Percentiles rank a stretch among this genome's conserved stretches.
Evolutionary conservation across 2,797 vertebrate species (phyloP).

Genomic region (Crenichthys baileyi): DNA sequence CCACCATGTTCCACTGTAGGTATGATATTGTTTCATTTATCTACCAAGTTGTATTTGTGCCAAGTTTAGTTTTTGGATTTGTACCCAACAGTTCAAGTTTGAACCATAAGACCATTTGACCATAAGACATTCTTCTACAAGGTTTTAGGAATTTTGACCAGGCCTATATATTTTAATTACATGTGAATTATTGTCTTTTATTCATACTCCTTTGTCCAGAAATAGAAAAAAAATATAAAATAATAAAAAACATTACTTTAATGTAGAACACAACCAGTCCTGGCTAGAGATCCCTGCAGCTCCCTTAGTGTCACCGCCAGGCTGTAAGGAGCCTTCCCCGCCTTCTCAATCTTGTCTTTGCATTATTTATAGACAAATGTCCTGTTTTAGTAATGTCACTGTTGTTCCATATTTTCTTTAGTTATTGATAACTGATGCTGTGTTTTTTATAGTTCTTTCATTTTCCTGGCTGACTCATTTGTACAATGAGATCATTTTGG

Average conservation of each 20-base stretch:
- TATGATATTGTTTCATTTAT: background rate
- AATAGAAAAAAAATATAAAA: background rate
- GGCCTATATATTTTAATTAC: background rate
- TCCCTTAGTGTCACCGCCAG: background rate
- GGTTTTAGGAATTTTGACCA: background rate
- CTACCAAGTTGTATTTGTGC: background rate
- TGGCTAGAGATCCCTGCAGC: background rate
- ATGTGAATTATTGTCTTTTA: background rate
- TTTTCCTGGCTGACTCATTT: background rate
- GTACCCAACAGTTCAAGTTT: too few relatives aligned
- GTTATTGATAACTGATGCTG: background rate
- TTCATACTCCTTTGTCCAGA: background rate
- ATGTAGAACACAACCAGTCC: background rate
- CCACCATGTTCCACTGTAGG: background rate
- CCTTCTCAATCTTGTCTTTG: background rate
- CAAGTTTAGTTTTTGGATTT: too few relatives aligned
- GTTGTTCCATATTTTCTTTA: background rate
- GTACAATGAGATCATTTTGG: background rate
- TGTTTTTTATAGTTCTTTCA: background rate
- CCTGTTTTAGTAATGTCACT: background rate
- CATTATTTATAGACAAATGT: background rate
- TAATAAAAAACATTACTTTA: background rate
- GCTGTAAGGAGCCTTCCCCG: background rate
- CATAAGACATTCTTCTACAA: too few relatives aligned
- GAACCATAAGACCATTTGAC: too few relatives aligned